Percentiles rank a stretch among this genome's conserved stretches.
Conservation (phyloP, 1,140 invertebrate species). For the Aethina tumida region DNA sequence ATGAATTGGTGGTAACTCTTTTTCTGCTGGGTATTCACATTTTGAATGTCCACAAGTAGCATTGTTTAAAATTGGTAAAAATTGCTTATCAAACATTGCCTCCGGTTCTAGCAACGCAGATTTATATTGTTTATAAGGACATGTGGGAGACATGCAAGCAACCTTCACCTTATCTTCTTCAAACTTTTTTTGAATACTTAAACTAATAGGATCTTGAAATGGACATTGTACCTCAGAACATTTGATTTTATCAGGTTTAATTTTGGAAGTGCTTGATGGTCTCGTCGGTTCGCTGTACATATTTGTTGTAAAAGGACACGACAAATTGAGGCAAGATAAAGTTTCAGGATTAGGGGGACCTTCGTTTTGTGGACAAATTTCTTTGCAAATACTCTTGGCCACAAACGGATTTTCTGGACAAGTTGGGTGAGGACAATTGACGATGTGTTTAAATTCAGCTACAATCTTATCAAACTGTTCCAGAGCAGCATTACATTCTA, state of each 20-base stretch:
- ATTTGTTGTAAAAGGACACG: neutral
- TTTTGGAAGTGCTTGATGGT: too few relatives aligned
- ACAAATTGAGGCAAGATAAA: neutral
- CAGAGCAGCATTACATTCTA: constrained; percentile 29
- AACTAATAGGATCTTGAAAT: neutral
- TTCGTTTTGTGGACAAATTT: neutral
- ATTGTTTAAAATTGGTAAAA: neutral
- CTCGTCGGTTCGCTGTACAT: neutral
- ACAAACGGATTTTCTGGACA: neutral
- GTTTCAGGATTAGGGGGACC: neutral
- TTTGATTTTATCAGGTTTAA: too few relatives aligned
- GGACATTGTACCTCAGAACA: neutral
- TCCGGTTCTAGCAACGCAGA: neutral
- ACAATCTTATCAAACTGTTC: constrained; percentile 32
- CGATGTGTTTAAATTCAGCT: constrained; percentile 26
- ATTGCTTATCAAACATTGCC: neutral
- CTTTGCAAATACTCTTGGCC: neutral
- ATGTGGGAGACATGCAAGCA: constrained; percentile 7
- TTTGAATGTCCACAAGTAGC: constrained; percentile 21
- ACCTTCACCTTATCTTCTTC: neutral
- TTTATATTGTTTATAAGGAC: neutral
- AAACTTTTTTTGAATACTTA: constrained; percentile 5
- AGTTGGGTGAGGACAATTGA: neutral
- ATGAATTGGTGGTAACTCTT: constrained; percentile 26
- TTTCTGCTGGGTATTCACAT: constrained; percentile 17